Evolutionary conservation across 2,797 vertebrate genomes (phyloP), one percentile per base, ranked within the genome.

Genomic region (Pterois miles): DNA sequence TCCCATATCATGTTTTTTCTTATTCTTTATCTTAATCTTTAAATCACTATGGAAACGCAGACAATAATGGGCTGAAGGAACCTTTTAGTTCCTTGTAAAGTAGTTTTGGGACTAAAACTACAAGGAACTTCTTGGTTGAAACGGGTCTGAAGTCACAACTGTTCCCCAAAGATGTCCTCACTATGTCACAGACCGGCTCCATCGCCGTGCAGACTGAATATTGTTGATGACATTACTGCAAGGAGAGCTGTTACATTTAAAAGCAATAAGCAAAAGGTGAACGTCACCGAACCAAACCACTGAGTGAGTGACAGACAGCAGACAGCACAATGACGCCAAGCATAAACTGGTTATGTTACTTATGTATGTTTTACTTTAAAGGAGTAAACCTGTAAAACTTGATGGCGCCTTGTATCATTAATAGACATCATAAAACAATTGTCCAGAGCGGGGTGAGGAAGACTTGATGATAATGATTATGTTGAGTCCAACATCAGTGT

Each of bases 361-460:
- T 10, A 48, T 48, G 46, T n/a, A 4, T 25, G 23, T 57, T 78
- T 76, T 62, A 38, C 23, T 65, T 38, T 23, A 7, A 71, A 65
- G 16, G 18, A 38, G 23, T 43, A 43, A 43, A 43, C 18, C 16
- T 43, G 53, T 58, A 14, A 62, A 74, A 43, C 53, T n/a, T 40
- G 0, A 34, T 29, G 20, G 53, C 4, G 6, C 57, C 8, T 18
- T 50, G 5, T 23, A 7, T 14, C 31, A 65, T 66, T 52, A 52
- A 18, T 14, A 68, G 29, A 58, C 48, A 78, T 29, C 71, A 74
- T 56, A 62, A 70, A 76, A 68, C 46, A 48, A 59, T 54, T 73
- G 36, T 66, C 16, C 8, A 56, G 29, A 48, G 12, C 36, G 72
- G 18, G 12, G 34, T 27, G 36, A 40, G n/a, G 25, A 74, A 53